These are phyloP conservation scores for Dyspetes luteomarginatus DNA, from an alignment of 2,888 invertebrate species.

Conservation along the genomic window DNA sequence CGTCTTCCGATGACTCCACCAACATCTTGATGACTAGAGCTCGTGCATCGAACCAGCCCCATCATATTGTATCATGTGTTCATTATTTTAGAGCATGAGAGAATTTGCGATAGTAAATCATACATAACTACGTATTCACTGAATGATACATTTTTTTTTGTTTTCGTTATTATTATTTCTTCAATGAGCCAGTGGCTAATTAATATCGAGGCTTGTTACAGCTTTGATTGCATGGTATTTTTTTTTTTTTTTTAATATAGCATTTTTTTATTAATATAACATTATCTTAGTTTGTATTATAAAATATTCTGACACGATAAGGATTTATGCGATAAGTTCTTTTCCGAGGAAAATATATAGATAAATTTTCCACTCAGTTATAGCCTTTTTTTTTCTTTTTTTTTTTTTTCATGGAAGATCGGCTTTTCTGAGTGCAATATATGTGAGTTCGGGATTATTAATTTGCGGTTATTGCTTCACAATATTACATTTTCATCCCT, in stretches of 20 bases:
- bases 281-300: too few species aligned
- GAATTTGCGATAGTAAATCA: conserved; percentile 4
- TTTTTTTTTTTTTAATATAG: too few species aligned
- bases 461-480: conserved; percentile 30
- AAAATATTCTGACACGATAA: too few species aligned
- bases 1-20: conserved; percentile 33
- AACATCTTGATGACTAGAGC: conserved; percentile 44
- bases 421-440: too few species aligned
- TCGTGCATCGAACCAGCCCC: conserved; percentile 27
- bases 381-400: too few species aligned
- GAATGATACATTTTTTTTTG: not conserved
- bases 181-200: not conserved
- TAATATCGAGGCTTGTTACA: not conserved
- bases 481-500: conserved; percentile 27
- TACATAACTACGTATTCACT: not conserved
- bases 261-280: too few species aligned
- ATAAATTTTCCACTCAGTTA: too few species aligned
- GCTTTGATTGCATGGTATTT: conserved; percentile 2
- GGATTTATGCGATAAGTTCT: too few species aligned
- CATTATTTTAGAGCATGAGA: conserved; percentile 13
- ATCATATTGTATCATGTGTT: not conserved
- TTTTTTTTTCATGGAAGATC: too few species aligned
- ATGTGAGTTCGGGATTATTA: too few species aligned
- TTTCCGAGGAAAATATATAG: too few species aligned
- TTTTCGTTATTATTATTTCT: not conserved